A percentile compares a stretch with the other conserved stretches of the same genome.
These are phyloP conservation scores for Helicoverpa assulta DNA, from an alignment of 2,888 invertebrate species.

Conservation along the genomic window DNA sequence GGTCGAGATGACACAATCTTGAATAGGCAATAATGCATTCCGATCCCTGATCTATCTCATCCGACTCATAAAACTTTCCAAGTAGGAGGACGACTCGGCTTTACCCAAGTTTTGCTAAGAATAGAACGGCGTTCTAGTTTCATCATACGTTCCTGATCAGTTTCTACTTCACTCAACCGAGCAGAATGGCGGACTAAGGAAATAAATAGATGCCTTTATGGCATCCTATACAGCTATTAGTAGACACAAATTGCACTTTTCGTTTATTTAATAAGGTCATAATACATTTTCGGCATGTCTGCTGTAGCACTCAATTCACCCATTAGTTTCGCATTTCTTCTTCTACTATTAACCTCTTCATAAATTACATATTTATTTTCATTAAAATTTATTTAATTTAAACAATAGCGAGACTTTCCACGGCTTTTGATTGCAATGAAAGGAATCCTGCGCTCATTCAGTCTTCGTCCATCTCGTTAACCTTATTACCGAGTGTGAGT, in stretches of 20 bases:
- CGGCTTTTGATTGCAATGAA: slow-evolving; percentile 76
- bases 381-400: slow-evolving; percentile 25
- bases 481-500: slow-evolving; percentile 81
- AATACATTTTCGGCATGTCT: background rate
- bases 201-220: slow-evolving; percentile 31
- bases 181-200: slow-evolving; percentile 31
- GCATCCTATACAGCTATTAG: background rate
- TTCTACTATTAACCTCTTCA: background rate
- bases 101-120: slow-evolving; percentile 77
- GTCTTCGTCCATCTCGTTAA: slow-evolving; percentile 82
- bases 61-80: slow-evolving; percentile 84
- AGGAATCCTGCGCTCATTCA: slow-evolving; percentile 78
- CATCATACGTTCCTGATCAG: slow-evolving; percentile 61
- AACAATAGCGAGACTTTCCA: slow-evolving; percentile 49
- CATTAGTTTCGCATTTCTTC: slow-evolving; percentile 12
- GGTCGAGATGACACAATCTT: slow-evolving; percentile 77
- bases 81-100: slow-evolving; percentile 76
- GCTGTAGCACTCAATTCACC: background rate
- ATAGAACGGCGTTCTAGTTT: slow-evolving; percentile 67
- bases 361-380: background rate
- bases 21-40: slow-evolving; percentile 85
- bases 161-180: slow-evolving; percentile 39
- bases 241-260: slow-evolving; percentile 13
- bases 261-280: slow-evolving; percentile 2
- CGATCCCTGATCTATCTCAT: slow-evolving; percentile 82